Percentiles rank a stretch among this genome's conserved stretches.
Conservation (phyloP, 2,888 invertebrate species). For the Hirtodrosophila confusa region DNA sequence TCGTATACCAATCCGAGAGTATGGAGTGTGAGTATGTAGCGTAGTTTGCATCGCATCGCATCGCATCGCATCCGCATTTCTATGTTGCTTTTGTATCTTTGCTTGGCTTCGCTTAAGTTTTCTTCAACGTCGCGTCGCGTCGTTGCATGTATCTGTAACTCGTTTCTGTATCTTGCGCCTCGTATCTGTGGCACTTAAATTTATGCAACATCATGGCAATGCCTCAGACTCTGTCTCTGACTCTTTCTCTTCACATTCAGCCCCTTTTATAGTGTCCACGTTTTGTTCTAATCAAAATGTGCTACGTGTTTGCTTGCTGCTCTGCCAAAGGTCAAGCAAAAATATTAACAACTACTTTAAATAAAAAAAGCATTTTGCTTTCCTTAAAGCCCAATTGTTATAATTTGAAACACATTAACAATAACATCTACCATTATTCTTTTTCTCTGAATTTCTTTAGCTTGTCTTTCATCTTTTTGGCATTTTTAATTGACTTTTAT, state of each 20-base stretch:
- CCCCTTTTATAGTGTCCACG: slow-evolving; percentile 37
- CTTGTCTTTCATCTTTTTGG: slow-evolving; percentile 17
- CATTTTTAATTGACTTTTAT: slow-evolving; percentile 55
- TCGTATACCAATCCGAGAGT: slow-evolving; percentile 25
- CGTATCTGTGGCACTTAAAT: slow-evolving; percentile 76
- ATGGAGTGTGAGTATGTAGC: slow-evolving; percentile 34
- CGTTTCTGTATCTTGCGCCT: slow-evolving; percentile 73
- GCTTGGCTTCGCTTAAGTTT: slow-evolving; percentile 53
- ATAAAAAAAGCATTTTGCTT: slow-evolving; percentile 6
- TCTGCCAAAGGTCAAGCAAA: slow-evolving; percentile 45
- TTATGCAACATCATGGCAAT: slow-evolving; percentile 77
- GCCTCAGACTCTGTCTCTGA: slow-evolving; percentile 25
- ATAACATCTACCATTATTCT: slow-evolving; percentile 20
- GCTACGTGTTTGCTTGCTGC: slow-evolving; percentile 57
- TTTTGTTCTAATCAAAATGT: slow-evolving; percentile 72
- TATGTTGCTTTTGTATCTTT: slow-evolving; percentile 59
- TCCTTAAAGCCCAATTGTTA: neutral
- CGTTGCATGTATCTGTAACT: slow-evolving; percentile 71
- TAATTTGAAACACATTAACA: slow-evolving; percentile 21
- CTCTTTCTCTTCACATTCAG: neutral
- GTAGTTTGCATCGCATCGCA: slow-evolving; percentile 55
- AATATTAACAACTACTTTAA: slow-evolving; percentile 34
- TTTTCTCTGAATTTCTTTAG: slow-evolving; percentile 6
- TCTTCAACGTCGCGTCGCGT: slow-evolving; percentile 19
- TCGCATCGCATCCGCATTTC: slow-evolving; percentile 75